Base-by-base conservation (phyloP, 2,888 invertebrate species). In the Clivina fossor region DNA sequence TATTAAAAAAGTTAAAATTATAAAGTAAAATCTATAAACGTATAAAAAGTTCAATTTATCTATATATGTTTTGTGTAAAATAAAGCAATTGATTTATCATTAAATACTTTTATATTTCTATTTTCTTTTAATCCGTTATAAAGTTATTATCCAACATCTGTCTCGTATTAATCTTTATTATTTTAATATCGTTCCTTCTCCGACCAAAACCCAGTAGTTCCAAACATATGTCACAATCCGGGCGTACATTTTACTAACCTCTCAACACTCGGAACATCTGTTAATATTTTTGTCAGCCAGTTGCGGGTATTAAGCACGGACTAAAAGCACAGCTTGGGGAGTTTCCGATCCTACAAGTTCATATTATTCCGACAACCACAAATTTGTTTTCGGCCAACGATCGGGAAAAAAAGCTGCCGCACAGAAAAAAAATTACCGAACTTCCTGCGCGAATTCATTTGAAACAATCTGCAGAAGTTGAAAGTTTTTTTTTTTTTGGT, bases 211-310 rank as follows among this genome's bases (percentile, higher is more conserved):
- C n/a, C 19, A 33, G 33, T 18, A 47, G 30, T 47, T 47, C 33
- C 11, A 18, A 47, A 47, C 47, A 47, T 33, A 33, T 47, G 47
- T 47, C 33, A 33, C 20, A 47, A 16, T 28, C 46, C 16, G 18
- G 19, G 46, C 32, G n/a, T 30, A 30, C 30, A 16, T 28, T 4
- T 9, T 30, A 30, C 18, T 11, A 28, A 16, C 26, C 18, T 24
- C 28, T 32, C 30, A 20, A 47, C 19, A 33, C 32, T 11, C 22
- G 19, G 33, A 47, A 47, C 47, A 47, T 32, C 47, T 47, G 47
- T 47, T 47, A 47, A 33, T 47, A 47, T 47, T 47, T n/a, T 47
- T 20, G 33, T 32, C 32, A 47, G 46, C 11, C 30, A 32, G 46
- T 20, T 20, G 20, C 22, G 47, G 30, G 32, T 19, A 47, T 47